Evolutionary conservation across 2,888 invertebrate species (phyloP), one percentile per base, ranked within the genome.

Genomic region (Lochmaea capreae): DNA sequence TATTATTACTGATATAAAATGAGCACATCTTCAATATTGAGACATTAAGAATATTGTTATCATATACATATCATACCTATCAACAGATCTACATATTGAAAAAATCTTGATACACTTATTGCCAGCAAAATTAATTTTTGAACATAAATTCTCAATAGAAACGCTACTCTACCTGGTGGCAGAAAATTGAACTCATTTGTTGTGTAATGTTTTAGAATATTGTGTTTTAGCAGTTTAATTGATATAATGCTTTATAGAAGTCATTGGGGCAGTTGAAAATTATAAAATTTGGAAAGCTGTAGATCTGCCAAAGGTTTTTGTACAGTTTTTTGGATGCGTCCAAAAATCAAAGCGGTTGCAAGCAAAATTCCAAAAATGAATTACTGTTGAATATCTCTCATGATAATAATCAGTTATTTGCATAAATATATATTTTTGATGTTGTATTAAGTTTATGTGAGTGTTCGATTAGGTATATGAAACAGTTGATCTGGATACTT

Each of bases 1-100:
- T 75, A 78, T 78, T 78, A 77, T 82, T 80, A 80, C 80, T 83
- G 83, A 84, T 85, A 86, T 84, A 85, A 85, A 86, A 86, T 81
- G 81, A 81, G 81, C 81, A 81, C 78, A 78, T 75, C 77, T 77
- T 63, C 61, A 65, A 61, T 77, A 79, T 82, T 82, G 81, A 83
- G 81, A 83, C 81, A 79, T 85, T 84, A 76, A 74, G 77, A 70
- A 75, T 77, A 76, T 72, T 75, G 75, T 71, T 63, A 66, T 70
- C 69, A 67, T 65, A 46, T 65, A 58, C 43, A 58, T 22, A 58
- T 65, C 65, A 71, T n/a, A 46, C 58, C 57, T 65, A 33, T 65
- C 33, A 65, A 33, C 65, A 33, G 33, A 65, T 65, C 54, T 58
- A 71, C 63, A 65, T 65, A 33, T 46, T 33, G 2, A 16, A 5